Percentiles rank a stretch among this genome's conserved stretches.
Evolutionary conservation across 2,113 vertebrate species (phyloP).

Genomic region (Petaurus breviceps): DNA sequence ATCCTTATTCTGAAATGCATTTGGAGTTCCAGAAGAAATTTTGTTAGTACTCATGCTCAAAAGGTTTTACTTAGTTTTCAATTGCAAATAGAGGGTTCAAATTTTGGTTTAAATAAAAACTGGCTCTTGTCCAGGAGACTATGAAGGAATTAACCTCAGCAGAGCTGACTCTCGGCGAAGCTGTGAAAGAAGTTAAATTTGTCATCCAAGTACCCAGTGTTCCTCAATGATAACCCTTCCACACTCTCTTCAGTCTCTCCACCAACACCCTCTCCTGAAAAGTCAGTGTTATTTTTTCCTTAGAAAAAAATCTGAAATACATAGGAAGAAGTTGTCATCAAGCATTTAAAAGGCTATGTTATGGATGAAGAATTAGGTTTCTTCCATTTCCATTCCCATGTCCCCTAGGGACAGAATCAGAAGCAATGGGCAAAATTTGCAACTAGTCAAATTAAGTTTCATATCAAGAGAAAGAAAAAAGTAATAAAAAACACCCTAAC

Average conservation of each 20-base stretch:
- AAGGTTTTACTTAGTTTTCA: background rate
- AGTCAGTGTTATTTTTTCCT: background rate
- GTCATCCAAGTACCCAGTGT: background rate
- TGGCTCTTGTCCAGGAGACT: background rate
- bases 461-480: background rate
- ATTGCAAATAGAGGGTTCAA: background rate
- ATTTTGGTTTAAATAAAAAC: background rate
- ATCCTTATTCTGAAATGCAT: background rate
- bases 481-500: background rate
- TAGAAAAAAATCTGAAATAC: background rate
- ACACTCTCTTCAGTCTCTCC: background rate
- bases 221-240: background rate
- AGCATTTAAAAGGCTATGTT: background rate
- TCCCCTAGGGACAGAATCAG: background rate
- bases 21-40: background rate
- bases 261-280: background rate
- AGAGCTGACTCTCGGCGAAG: background rate
- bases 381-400: background rate
- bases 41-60: background rate
- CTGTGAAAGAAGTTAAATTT: background rate
- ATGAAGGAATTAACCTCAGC: background rate
- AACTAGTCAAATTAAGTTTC: background rate
- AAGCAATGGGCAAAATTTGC: background rate
- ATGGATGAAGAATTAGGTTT: background rate
- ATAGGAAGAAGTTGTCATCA: background rate